A percentile compares a stretch with the other conserved stretches of the same genome.
These are phyloP conservation scores for Anabacerthia variegaticeps DNA, from an alignment of 2,797 vertebrate species.

Conservation along the genomic window DNA sequence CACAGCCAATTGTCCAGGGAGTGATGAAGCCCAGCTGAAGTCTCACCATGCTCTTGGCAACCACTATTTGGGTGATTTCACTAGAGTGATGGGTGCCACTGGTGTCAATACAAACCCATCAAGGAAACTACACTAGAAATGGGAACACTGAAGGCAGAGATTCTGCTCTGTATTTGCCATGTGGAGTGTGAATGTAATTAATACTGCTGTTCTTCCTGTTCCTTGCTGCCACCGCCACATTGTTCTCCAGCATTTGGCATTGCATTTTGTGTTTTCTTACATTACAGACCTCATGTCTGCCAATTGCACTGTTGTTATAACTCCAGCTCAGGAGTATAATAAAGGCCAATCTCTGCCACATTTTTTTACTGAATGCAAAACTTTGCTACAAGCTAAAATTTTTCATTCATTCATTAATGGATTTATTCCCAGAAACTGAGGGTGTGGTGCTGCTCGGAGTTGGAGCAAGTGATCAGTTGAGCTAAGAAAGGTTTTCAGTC, in stretches of 20 bases:
- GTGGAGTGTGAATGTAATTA: not conserved
- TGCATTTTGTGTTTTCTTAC: not conserved
- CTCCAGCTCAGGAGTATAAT: not conserved
- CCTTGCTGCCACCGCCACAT: not conserved
- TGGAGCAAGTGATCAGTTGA: constrained; percentile 9
- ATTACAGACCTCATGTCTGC: not conserved
- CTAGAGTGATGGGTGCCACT: not conserved
- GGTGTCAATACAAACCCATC: not conserved
- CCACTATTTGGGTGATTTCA: not conserved
- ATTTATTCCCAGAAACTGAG: constrained; percentile 60
- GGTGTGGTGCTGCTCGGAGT: constrained; percentile 24
- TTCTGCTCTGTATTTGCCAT: not conserved
- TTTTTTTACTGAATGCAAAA: not conserved
- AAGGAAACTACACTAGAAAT: not conserved
- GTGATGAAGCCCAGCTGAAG: not conserved
- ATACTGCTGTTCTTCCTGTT: not conserved
- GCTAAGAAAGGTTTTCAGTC: constrained; percentile 3
- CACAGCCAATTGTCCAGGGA: not conserved
- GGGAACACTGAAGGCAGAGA: not conserved
- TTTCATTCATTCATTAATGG: constrained; percentile 37
- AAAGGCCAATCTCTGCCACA: not conserved
- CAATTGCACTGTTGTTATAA: not conserved
- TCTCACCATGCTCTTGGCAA: not conserved
- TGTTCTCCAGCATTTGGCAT: not conserved
- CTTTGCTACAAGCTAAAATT: not conserved